Conservation (phyloP, 2,113 vertebrate species). For the Notarius lentiginosus region DNA sequence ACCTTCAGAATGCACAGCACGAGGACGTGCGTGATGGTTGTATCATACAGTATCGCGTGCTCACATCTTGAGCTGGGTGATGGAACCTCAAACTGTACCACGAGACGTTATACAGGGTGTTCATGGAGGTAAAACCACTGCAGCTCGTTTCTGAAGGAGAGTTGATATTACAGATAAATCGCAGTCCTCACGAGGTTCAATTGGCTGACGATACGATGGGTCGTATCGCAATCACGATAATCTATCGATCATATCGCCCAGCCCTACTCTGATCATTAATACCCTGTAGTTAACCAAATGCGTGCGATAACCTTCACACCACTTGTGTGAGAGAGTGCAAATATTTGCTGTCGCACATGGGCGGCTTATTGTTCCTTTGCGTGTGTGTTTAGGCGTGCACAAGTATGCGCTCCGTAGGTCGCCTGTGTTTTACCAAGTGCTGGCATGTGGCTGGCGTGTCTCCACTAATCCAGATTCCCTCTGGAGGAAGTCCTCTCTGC, state of each 20-base stretch:
- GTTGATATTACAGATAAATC: no score
- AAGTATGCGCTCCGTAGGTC: slow-evolving; percentile 17
- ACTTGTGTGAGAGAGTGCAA: not conserved
- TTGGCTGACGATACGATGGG: no score
- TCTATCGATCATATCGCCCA: no score
- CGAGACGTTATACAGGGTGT: no score
- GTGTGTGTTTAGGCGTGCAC: slow-evolving; percentile 23
- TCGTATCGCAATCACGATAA: no score
- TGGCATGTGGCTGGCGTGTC: slow-evolving; percentile 63
- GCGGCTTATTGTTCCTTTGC: not conserved
- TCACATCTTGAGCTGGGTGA: no score
- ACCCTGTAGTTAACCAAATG: not conserved
- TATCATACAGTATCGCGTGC: not conserved
- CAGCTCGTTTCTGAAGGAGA: no score
- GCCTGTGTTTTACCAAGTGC: slow-evolving; percentile 65
- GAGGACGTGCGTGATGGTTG: not conserved
- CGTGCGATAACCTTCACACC: not conserved
- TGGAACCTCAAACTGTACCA: no score
- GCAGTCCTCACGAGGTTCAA: no score
- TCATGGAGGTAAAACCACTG: no score
- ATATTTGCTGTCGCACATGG: slow-evolving; percentile 17
- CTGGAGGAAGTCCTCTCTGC: slow-evolving; percentile 60
- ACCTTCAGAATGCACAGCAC: not conserved
- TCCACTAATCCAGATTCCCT: slow-evolving; percentile 68
- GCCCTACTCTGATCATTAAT: not conserved